Base-by-base conservation (phyloP, 2,113 vertebrate species). In the Neolamprologus devosi region DNA sequence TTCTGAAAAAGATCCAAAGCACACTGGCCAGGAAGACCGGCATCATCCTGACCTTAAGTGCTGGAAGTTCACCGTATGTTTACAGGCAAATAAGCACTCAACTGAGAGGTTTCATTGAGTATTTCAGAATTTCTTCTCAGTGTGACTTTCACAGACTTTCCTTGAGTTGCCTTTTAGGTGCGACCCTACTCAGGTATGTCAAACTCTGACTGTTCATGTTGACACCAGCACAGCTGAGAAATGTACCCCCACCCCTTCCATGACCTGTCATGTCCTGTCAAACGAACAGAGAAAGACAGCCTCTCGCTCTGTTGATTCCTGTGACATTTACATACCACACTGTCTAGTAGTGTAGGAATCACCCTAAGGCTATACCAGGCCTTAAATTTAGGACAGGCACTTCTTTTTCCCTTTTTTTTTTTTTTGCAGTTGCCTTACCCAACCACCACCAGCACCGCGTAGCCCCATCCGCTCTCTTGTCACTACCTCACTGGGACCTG, bases 321-420 rank as follows among this genome's bases (percentile, higher is more conserved):
- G 89, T 95, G 95, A 96, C 95, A 96, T 95, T 96, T 96, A 95
- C 95, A 95, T 95, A 94, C 91, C 92, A 84, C 91, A 81, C 92
- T 89, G 89, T 87, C 94, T 93, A 93, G 33, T 92, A 80, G 90
- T 93, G 94, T 89, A 87, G 91, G 91, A 93, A 90, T 94, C 91
- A 84, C 91, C 95, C 94, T 35, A 14, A 57, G 95, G 95, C 95
- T 89, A 89, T 93, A 94, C 92, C 89, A 92, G 89, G 85, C 88
- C 88, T 91, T 86, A 88, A 91, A 95, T 96, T 95, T 93, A 91
- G 95, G 94, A 94, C 94, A 93, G 91, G 87, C 91, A 17, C 89
- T 63, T 7, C 9, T 63, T 63, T 63, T 63, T 19, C 28, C 28
- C 7, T 5, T 37, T 33, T 33, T 33, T 63, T 30, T 51, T 54